phyloP scores from a whole-genome alignment of 2,888 invertebrate species.

The Yponomeuta cagnagella region DNA sequence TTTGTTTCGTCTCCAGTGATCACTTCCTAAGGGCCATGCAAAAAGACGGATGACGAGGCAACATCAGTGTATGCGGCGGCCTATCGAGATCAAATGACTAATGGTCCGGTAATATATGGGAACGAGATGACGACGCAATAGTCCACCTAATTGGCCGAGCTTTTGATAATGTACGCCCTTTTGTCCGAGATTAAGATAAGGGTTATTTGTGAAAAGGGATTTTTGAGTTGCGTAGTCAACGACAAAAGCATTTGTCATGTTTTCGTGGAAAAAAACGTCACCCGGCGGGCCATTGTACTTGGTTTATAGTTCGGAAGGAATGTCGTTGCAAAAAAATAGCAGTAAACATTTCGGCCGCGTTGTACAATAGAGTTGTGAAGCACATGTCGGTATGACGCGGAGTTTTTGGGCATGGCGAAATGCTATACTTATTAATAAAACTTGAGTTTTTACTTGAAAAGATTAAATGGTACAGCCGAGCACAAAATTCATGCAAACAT shows the following conservation, averaged over 20 bases:
- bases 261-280: conserved; percentile 20
- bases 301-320: background rate
- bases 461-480: conserved; percentile 23
- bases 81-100: conserved; percentile 53
- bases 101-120: conserved; percentile 34
- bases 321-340: conserved; percentile 2
- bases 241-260: conserved; percentile 31
- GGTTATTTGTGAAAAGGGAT: conserved; percentile 24
- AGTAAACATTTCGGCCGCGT: conserved; percentile 9
- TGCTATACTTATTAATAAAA: conserved; percentile 45
- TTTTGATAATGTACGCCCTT: conserved; percentile 32
- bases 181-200: conserved; percentile 42
- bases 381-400: conserved; percentile 6
- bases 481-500: background rate
- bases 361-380: conserved; percentile 9
- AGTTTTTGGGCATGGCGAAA: conserved; percentile 37
- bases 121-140: conserved; percentile 44
- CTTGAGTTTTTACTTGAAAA: conserved; percentile 32
- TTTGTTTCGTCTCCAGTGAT: conserved; percentile 24
- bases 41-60: conserved; percentile 49
- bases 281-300: background rate
- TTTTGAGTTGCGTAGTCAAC: conserved; percentile 22
- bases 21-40: conserved; percentile 35
- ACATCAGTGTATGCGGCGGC: conserved; percentile 28
- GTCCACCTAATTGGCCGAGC: conserved; percentile 44